Percentiles rank a stretch among this genome's conserved stretches.
These are phyloP conservation scores for Glaucomys volans DNA, from an alignment of 2,113 vertebrate species.

Conservation along the genomic window DNA sequence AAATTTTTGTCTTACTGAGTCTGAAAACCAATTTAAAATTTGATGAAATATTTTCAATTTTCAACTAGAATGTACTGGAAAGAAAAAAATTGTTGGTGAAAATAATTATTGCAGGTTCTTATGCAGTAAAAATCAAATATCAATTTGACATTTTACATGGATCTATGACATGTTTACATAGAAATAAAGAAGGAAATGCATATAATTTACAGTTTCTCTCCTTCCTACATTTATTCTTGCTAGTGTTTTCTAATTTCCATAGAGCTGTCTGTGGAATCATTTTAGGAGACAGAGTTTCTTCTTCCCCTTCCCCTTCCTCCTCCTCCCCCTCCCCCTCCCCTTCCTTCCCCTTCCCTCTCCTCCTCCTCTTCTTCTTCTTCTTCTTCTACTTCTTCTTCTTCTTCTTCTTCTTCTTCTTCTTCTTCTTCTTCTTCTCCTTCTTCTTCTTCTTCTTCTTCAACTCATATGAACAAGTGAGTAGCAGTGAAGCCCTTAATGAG, in stretches of 20 bases:
- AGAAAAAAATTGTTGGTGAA: background rate
- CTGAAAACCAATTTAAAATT: background rate
- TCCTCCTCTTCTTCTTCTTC: too few species aligned
- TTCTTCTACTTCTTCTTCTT: too few species aligned
- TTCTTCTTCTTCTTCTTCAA: background rate
- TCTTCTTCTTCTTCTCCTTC: too few species aligned
- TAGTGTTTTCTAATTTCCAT: background rate
- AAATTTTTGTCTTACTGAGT: background rate
- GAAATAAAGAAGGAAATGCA: background rate
- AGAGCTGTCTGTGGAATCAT: background rate
- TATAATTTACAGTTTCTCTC: background rate
- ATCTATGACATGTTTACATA: background rate
- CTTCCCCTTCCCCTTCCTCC: too few species aligned
- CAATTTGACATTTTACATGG: background rate
- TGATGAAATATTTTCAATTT: constrained; percentile 10
- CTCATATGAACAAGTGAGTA: background rate
- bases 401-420: too few species aligned
- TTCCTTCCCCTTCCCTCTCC: too few species aligned
- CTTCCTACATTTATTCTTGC: background rate
- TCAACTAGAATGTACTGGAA: background rate
- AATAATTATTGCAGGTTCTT: constrained; percentile 5
- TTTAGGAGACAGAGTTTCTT: background rate
- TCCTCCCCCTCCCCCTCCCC: too few species aligned
- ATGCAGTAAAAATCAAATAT: background rate
- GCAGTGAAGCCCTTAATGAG: background rate